Evolutionary conservation across 1,140 invertebrate species (phyloP).

Genomic region (Tribolium castaneum): DNA sequence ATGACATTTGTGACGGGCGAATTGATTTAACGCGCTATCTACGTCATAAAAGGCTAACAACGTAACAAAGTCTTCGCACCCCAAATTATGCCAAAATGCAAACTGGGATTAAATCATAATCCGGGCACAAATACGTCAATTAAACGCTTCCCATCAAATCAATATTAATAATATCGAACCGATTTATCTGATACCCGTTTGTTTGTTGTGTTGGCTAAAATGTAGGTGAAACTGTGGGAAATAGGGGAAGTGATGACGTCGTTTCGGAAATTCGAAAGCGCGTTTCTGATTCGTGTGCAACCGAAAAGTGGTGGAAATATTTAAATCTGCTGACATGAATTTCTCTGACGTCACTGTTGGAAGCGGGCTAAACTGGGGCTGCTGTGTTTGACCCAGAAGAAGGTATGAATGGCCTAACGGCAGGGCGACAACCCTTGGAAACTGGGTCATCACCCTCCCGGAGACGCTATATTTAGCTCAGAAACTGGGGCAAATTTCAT

Average conservation of each 20-base stretch:
- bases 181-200: background rate
- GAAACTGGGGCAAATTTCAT: slow-evolving; percentile 20
- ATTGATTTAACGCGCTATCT: slow-evolving; percentile 16
- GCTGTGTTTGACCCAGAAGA: slow-evolving; percentile 57
- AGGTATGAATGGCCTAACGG: slow-evolving; percentile 60
- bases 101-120: background rate
- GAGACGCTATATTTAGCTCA: slow-evolving; percentile 52
- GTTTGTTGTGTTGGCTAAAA: background rate
- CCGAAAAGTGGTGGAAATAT: slow-evolving; percentile 33
- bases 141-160: background rate
- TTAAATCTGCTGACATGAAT: slow-evolving; percentile 16
- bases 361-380: slow-evolving; percentile 7
- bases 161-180: background rate
- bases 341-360: slow-evolving; percentile 27
- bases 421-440: slow-evolving; percentile 59
- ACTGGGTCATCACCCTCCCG: slow-evolving; percentile 52
- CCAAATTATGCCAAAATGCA: background rate
- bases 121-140: background rate
- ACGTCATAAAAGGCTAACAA: slow-evolving; percentile 13
- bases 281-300: slow-evolving; percentile 21
- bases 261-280: slow-evolving; percentile 24
- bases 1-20: slow-evolving; percentile 27
- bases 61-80: background rate
- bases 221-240: slow-evolving; percentile 5
- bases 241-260: slow-evolving; percentile 42